These are phyloP conservation scores for Omphaloscelis lunosa DNA, from an alignment of 2,888 invertebrate species.

Conservation along the genomic window DNA sequence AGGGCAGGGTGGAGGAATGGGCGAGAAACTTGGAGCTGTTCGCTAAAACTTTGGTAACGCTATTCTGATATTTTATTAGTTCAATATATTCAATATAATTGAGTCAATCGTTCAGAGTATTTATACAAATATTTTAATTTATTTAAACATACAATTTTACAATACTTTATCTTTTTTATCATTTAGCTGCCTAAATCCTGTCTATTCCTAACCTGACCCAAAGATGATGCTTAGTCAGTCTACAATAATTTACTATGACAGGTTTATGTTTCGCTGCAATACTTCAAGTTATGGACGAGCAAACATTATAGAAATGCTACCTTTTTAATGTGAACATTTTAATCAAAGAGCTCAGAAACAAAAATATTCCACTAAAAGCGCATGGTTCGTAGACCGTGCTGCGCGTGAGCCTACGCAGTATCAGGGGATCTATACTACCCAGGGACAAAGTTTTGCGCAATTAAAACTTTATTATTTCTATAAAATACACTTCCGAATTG, in stretches of 20 bases:
- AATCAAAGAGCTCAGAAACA: background rate
- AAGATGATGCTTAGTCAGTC: no score
- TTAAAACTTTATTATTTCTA: background rate
- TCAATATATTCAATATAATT: background rate
- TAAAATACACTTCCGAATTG: background rate
- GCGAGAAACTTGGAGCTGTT: constrained; percentile 94
- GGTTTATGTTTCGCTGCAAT: no score
- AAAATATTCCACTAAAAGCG: background rate
- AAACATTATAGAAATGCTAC: no score
- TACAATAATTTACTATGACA: no score
- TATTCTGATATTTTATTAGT: background rate
- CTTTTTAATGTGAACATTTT: background rate
- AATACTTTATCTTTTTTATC: no score
- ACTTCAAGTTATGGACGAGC: no score
- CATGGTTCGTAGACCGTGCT: background rate
- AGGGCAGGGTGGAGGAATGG: constrained; percentile 96
- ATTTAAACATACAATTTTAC: no score
- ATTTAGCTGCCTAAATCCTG: no score
- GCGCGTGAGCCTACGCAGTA: background rate
- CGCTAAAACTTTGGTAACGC: constrained; percentile 93
- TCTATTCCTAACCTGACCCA: no score
- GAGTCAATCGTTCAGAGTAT: background rate
- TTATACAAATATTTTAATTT: background rate
- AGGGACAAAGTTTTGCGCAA: no score
- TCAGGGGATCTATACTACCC: background rate